Base-by-base conservation (phyloP, 2,113 vertebrate genomes). In the Acrocephalus kingi region DNA sequence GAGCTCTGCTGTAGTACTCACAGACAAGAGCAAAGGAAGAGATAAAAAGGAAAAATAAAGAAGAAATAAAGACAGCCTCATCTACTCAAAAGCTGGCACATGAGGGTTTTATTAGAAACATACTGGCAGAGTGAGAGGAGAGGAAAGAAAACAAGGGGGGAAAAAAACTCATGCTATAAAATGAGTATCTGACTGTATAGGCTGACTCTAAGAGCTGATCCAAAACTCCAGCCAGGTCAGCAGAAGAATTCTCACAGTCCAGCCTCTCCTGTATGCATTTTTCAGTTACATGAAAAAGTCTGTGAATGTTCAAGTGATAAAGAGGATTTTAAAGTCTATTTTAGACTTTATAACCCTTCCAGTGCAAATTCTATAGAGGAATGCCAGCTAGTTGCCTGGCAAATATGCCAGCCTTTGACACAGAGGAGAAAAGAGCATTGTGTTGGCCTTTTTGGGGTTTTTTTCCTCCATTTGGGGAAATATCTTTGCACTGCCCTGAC, bases 21-120 rank as follows among this genome's bases (percentile, higher is more conserved):
- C 11, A 94, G 86, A 58, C 68, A 93, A 28, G 33, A 90, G 61
- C 49, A 87, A 28, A 87, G 46, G 77, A 83, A 89, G 24, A 84
- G 31, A 91, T 87, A 43, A 95, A 95, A 90, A 76, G 59, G 48
- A 71, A 83, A 89, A 89, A 87, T 80, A 94, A 91, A 91, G 35
- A 84, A 84, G 55, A 94, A 84, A 92, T 73, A 49, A 84, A 90
- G 67, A 69, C 49, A 91, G 41, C 22, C 27, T 84, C 39, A 68
- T 78, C 73, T 78, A 58, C 56, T 87, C 39, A 90, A 87, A 91
- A 91, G 37, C 31, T 85, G 63, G 75, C 63, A 58, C 37, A 49
- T 61, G 43, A 89, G 37, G n/a, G 25, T 52, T 95, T 94, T 94
- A 87, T 84, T 79, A 89, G 58, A 87, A 61, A 69, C 28, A 61